phyloP scores from a whole-genome alignment of 2,113 vertebrate genomes.

The Anolis carolinensis region DNA sequence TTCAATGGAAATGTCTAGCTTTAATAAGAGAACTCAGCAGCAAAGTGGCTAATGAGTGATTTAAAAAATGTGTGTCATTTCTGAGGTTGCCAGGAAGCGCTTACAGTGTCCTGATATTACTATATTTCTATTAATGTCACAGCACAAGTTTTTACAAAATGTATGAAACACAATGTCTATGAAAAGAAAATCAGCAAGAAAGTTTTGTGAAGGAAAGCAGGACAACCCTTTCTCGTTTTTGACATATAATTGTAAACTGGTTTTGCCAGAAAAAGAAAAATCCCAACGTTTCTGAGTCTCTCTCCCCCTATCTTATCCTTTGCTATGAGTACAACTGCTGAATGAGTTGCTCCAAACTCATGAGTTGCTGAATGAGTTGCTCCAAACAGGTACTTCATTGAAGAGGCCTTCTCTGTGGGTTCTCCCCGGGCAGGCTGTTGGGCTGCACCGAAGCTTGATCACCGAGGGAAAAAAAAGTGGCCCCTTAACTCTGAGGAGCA shows the following conservation, averaged over 20 bases:
- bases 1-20: slow-evolving; percentile 33
- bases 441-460: slow-evolving; percentile 69
- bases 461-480: slow-evolving; percentile 48
- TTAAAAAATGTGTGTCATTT: slow-evolving; percentile 53
- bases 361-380: too few relatives aligned
- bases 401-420: slow-evolving; percentile 72
- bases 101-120: slow-evolving; percentile 42
- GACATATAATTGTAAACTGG: slow-evolving; percentile 65
- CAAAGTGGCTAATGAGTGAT: slow-evolving; percentile 62
- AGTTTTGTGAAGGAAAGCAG: slow-evolving; percentile 66
- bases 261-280: slow-evolving; percentile 68
- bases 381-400: slow-evolving; percentile 66
- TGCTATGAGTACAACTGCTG: slow-evolving; percentile 51
- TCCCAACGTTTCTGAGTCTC: slow-evolving; percentile 55
- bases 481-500: slow-evolving; percentile 66
- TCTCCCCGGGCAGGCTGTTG: slow-evolving; percentile 71
- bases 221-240: slow-evolving; percentile 57
- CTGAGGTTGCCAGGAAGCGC: slow-evolving; percentile 55
- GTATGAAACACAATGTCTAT: slow-evolving; percentile 32
- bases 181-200: slow-evolving; percentile 47
- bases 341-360: slow-evolving; percentile 29
- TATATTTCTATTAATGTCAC: slow-evolving; percentile 56
- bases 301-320: slow-evolving; percentile 55
- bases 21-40: slow-evolving; percentile 71
- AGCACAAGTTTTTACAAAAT: slow-evolving; percentile 63